phyloP scores from a whole-genome alignment of 2,797 vertebrate genomes.

The Chlorospingus flavigularis region DNA sequence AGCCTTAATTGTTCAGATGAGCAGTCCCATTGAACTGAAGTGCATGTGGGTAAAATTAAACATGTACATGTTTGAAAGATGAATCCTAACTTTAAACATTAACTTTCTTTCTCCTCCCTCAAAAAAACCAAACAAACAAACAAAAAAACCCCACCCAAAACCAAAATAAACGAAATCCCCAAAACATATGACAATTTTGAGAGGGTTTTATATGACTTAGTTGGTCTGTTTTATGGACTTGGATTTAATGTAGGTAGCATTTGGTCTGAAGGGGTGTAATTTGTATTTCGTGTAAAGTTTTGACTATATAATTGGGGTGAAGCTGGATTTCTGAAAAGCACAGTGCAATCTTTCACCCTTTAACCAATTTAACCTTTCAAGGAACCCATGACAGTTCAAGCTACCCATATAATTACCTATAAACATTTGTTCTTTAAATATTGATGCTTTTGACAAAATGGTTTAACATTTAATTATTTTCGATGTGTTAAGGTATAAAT shows the following conservation, averaged over 20 bases:
- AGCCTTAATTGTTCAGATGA: neutral
- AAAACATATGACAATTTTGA: neutral
- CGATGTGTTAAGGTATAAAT: neutral
- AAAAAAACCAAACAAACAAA: neutral
- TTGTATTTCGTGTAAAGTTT: neutral
- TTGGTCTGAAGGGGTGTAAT: neutral
- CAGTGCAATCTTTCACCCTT: conserved; percentile 6
- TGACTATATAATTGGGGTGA: neutral
- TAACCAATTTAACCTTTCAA: conserved; percentile 2
- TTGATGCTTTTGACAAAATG: neutral
- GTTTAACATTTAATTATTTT: conserved; percentile 32
- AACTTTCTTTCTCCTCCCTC: neutral
- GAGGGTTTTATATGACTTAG: neutral
- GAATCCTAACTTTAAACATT: neutral
- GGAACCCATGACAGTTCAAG: neutral
- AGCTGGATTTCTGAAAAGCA: neutral
- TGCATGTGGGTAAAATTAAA: neutral
- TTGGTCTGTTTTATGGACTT: neutral
- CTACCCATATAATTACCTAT: neutral
- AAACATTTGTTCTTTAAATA: conserved; percentile 10
- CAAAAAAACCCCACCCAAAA: neutral
- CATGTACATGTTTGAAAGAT: neutral
- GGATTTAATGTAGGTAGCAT: neutral
- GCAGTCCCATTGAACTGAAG: neutral
- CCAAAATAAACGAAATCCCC: neutral